Evolutionary conservation across 2,113 vertebrate genomes (phyloP).

Genomic region (Cynoglossus semilaevis): DNA sequence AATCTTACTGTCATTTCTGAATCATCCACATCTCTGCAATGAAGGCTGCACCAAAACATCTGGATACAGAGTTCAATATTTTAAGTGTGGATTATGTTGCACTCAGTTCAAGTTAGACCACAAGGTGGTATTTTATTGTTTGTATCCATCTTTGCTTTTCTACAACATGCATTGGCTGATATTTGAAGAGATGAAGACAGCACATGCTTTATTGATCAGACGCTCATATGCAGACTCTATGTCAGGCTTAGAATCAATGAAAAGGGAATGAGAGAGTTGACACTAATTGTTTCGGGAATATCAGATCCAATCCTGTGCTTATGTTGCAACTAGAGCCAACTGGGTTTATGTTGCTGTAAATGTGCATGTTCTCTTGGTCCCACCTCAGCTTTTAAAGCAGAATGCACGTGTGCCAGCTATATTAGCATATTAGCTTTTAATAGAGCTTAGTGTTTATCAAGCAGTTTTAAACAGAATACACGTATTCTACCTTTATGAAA

Average conservation of each 20-base stretch:
- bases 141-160: neutral
- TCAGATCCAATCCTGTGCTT: neutral
- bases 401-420: neutral
- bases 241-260: conserved; percentile 34
- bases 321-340: neutral
- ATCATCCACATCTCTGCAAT: neutral
- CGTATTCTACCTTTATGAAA: no score
- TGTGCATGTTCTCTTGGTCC: neutral
- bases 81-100: conserved; percentile 16
- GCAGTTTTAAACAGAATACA: neutral
- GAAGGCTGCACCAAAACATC: neutral
- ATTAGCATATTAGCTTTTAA: neutral
- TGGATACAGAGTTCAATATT: no score
- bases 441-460: neutral
- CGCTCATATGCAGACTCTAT: conserved; percentile 23
- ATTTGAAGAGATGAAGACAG: neutral
- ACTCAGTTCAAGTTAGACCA: neutral
- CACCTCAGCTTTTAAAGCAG: neutral
- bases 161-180: neutral
- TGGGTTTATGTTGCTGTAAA: neutral
- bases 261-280: conserved; percentile 10
- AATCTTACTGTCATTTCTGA: no score
- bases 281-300: neutral
- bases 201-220: conserved; percentile 32
- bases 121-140: neutral